Evolutionary conservation across 2,113 vertebrate genomes (phyloP), one percentile per base, ranked within the genome.

Genomic region (Nettapus auritus): DNA sequence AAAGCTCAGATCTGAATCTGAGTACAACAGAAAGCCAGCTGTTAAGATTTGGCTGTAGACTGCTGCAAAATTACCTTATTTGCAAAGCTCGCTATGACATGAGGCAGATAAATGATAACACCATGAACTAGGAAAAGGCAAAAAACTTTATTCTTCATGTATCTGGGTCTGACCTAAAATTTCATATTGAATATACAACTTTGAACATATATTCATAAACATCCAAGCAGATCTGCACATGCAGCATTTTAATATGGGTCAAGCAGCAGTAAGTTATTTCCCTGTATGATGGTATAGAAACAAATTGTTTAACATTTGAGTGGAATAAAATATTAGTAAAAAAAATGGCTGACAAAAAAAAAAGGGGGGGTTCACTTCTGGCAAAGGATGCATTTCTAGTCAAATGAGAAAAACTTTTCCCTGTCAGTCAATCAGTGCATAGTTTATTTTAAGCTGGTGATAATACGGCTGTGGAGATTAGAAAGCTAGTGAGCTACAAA

Each of bases 1-100:
- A 95, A 94, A 91, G 92, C 93, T 91, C 84, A 62, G 94, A 96
- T 95, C 86, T 82, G 87, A 90, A 79, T 97, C 90, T 56, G 83
- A 91, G 87, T 74, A 91, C 88, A 94, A 97, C 63, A 87, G 81
- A 97, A 66, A 96, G 85, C 74, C 97, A 98, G 95, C 91, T 97
- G 96, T 96, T 97, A 90, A 94, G 87, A 94, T 93, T 94, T 97
- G 80, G 97, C 89, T 21, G 80, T 70, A 60, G 76, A 79, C 64
- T 83, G 88, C 79, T 78, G 70, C 88, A 90, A 94, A 98, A 97
- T 94, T 93, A 95, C 95, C 96, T 97, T 94, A 97, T 96, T 97
- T 97, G 94, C 83, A 96, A 97, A 97, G 91, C 94, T 84, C 90
- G 2, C 76, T 92, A 66, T 92, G 82, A 87, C 71, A 73, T 25